Base-by-base conservation (phyloP, 2,113 vertebrate genomes). In the Hepsetus odoe region DNA sequence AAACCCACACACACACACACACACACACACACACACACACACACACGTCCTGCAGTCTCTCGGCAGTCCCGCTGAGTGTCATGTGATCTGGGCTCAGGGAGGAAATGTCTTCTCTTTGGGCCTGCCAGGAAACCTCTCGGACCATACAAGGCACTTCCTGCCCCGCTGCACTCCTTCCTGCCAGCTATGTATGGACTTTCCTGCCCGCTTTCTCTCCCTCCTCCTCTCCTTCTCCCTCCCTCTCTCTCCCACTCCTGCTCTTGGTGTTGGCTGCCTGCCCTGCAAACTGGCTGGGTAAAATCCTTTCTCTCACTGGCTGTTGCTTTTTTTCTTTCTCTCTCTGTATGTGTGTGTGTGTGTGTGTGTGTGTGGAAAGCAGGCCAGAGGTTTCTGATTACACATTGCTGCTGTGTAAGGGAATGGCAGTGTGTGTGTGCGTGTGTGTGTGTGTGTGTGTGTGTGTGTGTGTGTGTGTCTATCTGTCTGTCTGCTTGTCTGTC, bases 71-170 rank as follows among this genome's bases (percentile, higher is more conserved):
- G 42, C 80, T 72, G 81, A 20, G 78, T 68, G 74, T 90, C 91
- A 92, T 89, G 85, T 91, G 91, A 92, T 92, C 90, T 86, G 80
- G 72, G 88, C 84, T 90, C 80, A 79, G 88, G 84, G 88, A 92
- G 88, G 92, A 93, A 93, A 92, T 92, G 91, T 92, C 89, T 89
- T 74, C 85, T 91, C 89, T 90, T 83, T 83, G 58, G 71, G 83
- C 76, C 84, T 87, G 88, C 88, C 91, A 90, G 91, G 90, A 92
- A 91, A 92, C 90, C 89, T 89, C 89, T 78, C 75, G 88, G 91
- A 84, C 93, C 93, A 94, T 90, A 93, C 81, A 94, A 91, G 93
- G 93, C 82, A 82, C 84, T 93, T 94, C 93, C 92, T 93, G 91
- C 62, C 91, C 89, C 89, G 90, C 91, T 90, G 88, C 87, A 83